phyloP scores from a whole-genome alignment of 2,888 invertebrate genomes.

The Drepanosiphum platanoidis region DNA sequence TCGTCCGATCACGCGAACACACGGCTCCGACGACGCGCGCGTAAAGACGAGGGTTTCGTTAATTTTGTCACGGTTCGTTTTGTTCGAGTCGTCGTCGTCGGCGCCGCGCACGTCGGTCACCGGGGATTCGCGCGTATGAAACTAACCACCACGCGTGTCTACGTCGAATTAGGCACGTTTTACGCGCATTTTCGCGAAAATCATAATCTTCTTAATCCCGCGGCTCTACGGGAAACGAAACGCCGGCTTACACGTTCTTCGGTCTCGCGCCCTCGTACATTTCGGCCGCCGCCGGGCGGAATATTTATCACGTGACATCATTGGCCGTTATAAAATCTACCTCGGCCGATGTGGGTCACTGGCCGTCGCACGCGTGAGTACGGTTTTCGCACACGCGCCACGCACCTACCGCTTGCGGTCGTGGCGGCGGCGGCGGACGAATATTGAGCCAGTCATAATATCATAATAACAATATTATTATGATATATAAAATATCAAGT shows the following conservation, averaged over 20 bases:
- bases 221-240: background rate
- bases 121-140: background rate
- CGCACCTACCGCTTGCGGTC: background rate
- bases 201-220: background rate
- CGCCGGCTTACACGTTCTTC: background rate
- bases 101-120: too few species aligned
- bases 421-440: background rate
- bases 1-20: too few species aligned
- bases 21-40: too few species aligned
- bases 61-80: too few species aligned
- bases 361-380: background rate
- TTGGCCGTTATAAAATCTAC: background rate
- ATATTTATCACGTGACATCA: background rate
- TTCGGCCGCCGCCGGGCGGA: background rate
- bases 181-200: background rate
- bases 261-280: too few species aligned
- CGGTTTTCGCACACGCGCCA: background rate
- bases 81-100: too few species aligned
- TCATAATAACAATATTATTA: too few species aligned
- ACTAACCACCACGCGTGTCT: background rate
- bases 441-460: background rate
- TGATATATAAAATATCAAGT: too few species aligned
- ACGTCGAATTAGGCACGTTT: background rate
- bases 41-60: too few species aligned
- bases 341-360: background rate